These are phyloP conservation scores for Aselliscus stoliczkanus DNA, from an alignment of 2,797 vertebrate genomes.

Conservation along the genomic window DNA sequence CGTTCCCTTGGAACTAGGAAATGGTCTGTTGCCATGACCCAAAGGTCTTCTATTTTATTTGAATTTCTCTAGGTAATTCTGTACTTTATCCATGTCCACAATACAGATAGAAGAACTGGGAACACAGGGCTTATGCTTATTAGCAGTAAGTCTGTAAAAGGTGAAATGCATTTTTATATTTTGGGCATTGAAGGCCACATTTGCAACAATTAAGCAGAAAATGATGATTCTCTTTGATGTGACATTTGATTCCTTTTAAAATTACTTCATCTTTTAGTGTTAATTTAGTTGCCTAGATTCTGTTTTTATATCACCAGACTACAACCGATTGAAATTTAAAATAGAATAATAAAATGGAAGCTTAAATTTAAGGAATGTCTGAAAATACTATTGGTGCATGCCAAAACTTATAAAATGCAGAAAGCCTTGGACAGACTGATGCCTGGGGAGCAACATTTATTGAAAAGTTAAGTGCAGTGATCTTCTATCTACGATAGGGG, in stretches of 20 bases:
- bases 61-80: slow-evolving; percentile 68
- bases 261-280: neutral
- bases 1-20: slow-evolving; percentile 64
- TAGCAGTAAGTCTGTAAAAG: slow-evolving; percentile 9
- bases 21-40: slow-evolving; percentile 73
- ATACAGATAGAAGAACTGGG: neutral
- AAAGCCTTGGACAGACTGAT: neutral
- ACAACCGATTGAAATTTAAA: slow-evolving; percentile 14
- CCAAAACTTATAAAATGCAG: slow-evolving; percentile 16
- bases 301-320: slow-evolving; percentile 12
- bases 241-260: slow-evolving; percentile 28
- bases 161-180: neutral
- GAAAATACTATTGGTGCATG: slow-evolving; percentile 10
- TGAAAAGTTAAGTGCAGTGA: neutral
- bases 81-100: neutral
- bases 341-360: slow-evolving; percentile 21
- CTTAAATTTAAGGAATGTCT: slow-evolving; percentile 44
- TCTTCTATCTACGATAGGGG: neutral
- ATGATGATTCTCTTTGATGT: neutral
- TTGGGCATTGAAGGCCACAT: neutral
- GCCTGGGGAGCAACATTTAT: neutral
- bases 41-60: slow-evolving; percentile 66
- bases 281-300: slow-evolving; percentile 21
- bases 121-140: neutral
- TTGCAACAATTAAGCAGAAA: neutral